Evolutionary conservation across 2,113 vertebrate genomes (phyloP).

Genomic region (Thalassoma bifasciatum): DNA sequence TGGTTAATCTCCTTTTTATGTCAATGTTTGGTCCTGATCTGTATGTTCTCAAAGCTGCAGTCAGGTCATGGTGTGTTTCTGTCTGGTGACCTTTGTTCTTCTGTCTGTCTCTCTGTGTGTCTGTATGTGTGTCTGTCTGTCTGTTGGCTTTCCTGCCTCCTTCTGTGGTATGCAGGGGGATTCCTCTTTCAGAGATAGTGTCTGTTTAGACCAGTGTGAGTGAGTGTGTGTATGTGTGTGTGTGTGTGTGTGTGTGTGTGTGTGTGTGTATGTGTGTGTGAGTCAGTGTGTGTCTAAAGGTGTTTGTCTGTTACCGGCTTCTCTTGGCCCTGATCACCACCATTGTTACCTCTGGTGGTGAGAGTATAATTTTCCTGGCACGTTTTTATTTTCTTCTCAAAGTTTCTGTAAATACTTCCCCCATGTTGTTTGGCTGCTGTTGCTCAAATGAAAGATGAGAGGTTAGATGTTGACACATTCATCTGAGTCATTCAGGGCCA

Average conservation of each 20-base stretch:
- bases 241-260: background rate
- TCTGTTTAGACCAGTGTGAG: background rate
- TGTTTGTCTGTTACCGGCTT: constrained; percentile 27
- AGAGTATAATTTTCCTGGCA: too few species aligned
- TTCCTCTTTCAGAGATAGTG: constrained; percentile 13
- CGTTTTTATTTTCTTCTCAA: too few species aligned
- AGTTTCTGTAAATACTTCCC: too few species aligned
- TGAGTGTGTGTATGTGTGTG: too few species aligned
- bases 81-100: constrained; percentile 5
- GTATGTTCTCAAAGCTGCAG: background rate
- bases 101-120: too few species aligned
- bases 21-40: background rate
- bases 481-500: too few species aligned
- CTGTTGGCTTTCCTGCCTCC: constrained; percentile 10
- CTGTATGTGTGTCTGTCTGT: constrained; percentile 18
- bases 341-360: too few species aligned
- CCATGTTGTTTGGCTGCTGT: too few species aligned
- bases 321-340: background rate
- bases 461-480: too few species aligned
- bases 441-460: too few species aligned
- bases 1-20: background rate
- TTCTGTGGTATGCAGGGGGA: constrained; percentile 33
- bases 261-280: background rate
- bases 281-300: background rate
- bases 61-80: constrained; percentile 7